Evolutionary conservation across 2,113 vertebrate genomes (phyloP), one percentile per base, ranked within the genome.

Genomic region (Dromas ardeola): DNA sequence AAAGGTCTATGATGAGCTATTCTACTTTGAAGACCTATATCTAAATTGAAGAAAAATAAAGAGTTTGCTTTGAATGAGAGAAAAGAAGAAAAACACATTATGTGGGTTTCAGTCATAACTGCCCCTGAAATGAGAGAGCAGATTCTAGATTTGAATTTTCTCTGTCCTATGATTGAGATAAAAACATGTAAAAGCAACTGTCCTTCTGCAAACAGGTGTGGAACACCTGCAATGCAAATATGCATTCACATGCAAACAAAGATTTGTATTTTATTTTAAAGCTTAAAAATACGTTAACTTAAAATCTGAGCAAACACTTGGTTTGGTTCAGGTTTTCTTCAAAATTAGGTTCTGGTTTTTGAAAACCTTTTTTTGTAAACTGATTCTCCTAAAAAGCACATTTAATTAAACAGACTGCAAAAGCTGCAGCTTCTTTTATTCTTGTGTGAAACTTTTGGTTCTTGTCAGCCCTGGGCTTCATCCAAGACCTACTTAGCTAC

Each of bases 401-500:
- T 85, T 69, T 67, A 36, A 86, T 81, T 50, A 42, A 93, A 83
- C 15, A 78, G 40, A 80, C 73, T 56, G 17, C 19, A 85, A 78
- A 90, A 83, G 25, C 27, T 90, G 62, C 93, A 86, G 36, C 30
- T 82, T 84, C 10, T 91, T 50, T 93, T 81, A 73, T 10, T 76
- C 20, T 80, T 91, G 5, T 32, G 9, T 47, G 53, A 86, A 91
- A 26, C 58, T 85, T 92, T 14, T 20, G 56, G 12, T 88, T 88
- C 50, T 58, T 82, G 3, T 71, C 36, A 47, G 26, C 32, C 62
- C 49, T 93, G 73, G 50, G 15, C 52, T 91, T 45, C 25, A 43
- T 94, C 86, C 78, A 89, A 90, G 79, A 85, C 67, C 58, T 88
- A 74, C 32, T 94, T 90, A 87, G 47, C 52, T 87, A 72, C 15